Conservation (phyloP, 1,140 invertebrate genomes). For the Laupala kohalensis region DNA sequence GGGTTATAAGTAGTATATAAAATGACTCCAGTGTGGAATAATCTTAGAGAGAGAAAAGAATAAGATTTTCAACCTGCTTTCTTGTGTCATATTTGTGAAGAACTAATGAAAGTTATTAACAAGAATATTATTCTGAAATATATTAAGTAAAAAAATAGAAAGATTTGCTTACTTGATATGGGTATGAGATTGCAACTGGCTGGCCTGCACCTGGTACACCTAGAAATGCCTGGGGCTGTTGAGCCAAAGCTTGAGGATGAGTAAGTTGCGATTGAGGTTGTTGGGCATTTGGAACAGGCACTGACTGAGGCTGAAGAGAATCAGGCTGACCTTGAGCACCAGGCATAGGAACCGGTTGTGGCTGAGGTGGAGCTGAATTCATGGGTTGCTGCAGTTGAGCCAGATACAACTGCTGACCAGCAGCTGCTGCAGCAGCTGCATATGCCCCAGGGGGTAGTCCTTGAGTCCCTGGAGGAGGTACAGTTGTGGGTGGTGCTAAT, state of each 20-base stretch:
- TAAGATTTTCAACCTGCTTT: too few species aligned
- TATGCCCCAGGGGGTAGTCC: not conserved
- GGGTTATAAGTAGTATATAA: too few species aligned
- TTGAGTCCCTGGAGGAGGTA: not conserved
- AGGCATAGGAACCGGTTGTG: not conserved
- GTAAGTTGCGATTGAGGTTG: not conserved
- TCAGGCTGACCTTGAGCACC: not conserved
- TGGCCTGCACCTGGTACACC: not conserved
- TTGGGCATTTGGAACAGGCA: constrained; percentile 3
- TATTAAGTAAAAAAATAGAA: too few species aligned
- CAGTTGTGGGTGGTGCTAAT: not conserved
- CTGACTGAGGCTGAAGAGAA: not conserved
- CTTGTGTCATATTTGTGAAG: too few species aligned
- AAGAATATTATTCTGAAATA: too few species aligned
- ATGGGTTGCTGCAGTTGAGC: not conserved
- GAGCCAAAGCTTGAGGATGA: not conserved
- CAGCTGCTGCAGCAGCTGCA: not conserved
- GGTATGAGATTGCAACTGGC: constrained; percentile 6
- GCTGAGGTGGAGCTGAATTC: not conserved
- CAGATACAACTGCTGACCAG: not conserved
- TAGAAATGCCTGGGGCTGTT: constrained; percentile 10
- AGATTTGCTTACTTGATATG: constrained; percentile 11
- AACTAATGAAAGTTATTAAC: too few species aligned
- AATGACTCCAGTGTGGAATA: too few species aligned
- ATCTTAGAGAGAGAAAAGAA: too few species aligned